Percentiles rank a stretch among this genome's conserved stretches.
phyloP scores from a whole-genome alignment of 2,888 invertebrate species.

The Sesia bembeciformis region DNA sequence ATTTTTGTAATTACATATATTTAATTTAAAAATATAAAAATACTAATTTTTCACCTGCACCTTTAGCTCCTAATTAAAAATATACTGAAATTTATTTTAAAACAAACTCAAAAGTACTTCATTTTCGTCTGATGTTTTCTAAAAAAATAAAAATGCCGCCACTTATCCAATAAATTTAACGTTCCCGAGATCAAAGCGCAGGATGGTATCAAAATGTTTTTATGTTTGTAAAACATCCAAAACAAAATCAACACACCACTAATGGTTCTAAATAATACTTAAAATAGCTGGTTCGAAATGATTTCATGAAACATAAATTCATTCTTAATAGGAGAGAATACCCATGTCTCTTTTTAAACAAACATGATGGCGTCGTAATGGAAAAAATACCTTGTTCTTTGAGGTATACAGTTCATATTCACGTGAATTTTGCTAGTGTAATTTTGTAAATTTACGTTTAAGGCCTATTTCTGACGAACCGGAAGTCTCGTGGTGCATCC shows the following conservation, averaged over 20 bases:
- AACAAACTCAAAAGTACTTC: too few relatives aligned
- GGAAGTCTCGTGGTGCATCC: too few relatives aligned
- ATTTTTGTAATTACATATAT: too few relatives aligned
- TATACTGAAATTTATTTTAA: too few relatives aligned
- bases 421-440: too few relatives aligned
- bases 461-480: neutral
- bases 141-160: too few relatives aligned
- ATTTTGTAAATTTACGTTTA: neutral
- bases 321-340: constrained; percentile 5
- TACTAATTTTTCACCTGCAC: too few relatives aligned
- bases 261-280: constrained; percentile 30
- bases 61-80: too few relatives aligned
- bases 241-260: constrained; percentile 21
- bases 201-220: constrained; percentile 16
- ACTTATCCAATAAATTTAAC: neutral
- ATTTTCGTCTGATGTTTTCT: too few relatives aligned
- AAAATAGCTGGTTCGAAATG: constrained; percentile 18
- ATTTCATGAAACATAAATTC: constrained; percentile 12
- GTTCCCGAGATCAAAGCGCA: constrained; percentile 20
- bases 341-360: neutral
- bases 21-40: too few relatives aligned
- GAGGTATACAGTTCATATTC: neutral
- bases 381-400: neutral
- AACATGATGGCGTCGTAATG: neutral
- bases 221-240: constrained; percentile 24